These are phyloP conservation scores for Rattus rattus DNA, from an alignment of 2,113 vertebrate genomes.

Conservation along the genomic window DNA sequence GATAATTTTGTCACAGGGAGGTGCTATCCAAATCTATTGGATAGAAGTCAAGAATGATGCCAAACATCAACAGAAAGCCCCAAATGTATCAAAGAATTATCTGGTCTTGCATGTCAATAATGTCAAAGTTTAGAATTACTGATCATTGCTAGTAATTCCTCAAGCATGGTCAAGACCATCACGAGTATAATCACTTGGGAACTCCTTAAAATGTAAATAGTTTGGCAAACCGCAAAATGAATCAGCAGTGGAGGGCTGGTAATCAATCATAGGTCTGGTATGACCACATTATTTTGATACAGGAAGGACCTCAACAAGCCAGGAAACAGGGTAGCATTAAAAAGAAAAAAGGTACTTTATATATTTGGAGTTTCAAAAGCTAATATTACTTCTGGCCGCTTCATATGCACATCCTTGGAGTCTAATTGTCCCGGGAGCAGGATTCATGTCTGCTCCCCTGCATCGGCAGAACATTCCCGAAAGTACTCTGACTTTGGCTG, in stretches of 20 bases:
- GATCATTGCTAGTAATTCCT: not conserved
- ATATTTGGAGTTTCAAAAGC: not conserved
- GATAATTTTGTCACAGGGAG: not conserved
- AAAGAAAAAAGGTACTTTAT: not conserved
- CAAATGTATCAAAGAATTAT: not conserved
- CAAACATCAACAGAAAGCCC: not conserved
- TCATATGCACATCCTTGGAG: not conserved
- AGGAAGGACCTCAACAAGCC: not conserved
- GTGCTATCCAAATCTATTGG: not conserved
- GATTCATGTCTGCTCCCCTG: not conserved
- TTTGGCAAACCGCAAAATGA: not conserved
- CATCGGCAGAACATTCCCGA: not conserved
- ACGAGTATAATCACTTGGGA: not conserved
- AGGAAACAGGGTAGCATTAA: not conserved
- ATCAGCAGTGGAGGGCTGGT: not conserved
- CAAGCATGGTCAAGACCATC: not conserved
- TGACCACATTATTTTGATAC: not conserved
- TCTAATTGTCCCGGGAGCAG: not conserved
- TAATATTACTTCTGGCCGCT: not conserved
- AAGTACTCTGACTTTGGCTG: not conserved
- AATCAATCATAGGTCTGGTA: not conserved
- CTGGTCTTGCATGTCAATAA: not conserved
- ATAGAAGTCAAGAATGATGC: not conserved
- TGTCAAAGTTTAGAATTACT: not conserved
- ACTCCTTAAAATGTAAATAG: not conserved